Conservation (phyloP, 2,888 invertebrate genomes). For the Pinctada fucata region DNA sequence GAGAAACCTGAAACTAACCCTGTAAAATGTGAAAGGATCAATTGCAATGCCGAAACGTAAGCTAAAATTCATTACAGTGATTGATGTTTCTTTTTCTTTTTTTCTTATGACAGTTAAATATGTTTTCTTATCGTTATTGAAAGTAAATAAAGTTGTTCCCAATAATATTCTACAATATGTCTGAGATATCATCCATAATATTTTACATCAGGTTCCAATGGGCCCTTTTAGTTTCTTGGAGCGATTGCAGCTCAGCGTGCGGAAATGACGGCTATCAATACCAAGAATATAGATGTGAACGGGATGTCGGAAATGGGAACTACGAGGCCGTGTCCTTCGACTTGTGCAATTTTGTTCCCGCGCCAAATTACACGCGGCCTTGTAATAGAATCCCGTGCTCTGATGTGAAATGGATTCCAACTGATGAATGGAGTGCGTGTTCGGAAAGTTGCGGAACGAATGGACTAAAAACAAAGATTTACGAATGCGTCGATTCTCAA, state of each 20-base stretch:
- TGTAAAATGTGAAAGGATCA: constrained; percentile 52
- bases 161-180: no score
- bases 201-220: constrained; percentile 60
- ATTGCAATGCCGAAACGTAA: constrained; percentile 53
- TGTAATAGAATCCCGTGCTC: constrained; percentile 49
- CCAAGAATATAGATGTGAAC: constrained; percentile 28
- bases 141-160: no score
- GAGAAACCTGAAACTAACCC: constrained; percentile 50
- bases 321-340: background rate
- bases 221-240: constrained; percentile 58
- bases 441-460: constrained; percentile 34
- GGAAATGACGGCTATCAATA: constrained; percentile 49
- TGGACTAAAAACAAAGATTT: constrained; percentile 10
- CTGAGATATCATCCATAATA: no score
- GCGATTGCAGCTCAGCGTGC: constrained; percentile 56
- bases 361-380: constrained; percentile 18
- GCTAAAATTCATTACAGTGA: no score
- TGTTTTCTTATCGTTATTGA: no score
- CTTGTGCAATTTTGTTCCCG: constrained; percentile 1
- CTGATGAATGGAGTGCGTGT: constrained; percentile 56
- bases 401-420: constrained; percentile 55
- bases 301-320: background rate
- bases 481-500: background rate
- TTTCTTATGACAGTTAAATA: no score
- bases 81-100: no score